Conservation (phyloP, 2,888 invertebrate genomes). For the Argyresthia goedartella region DNA sequence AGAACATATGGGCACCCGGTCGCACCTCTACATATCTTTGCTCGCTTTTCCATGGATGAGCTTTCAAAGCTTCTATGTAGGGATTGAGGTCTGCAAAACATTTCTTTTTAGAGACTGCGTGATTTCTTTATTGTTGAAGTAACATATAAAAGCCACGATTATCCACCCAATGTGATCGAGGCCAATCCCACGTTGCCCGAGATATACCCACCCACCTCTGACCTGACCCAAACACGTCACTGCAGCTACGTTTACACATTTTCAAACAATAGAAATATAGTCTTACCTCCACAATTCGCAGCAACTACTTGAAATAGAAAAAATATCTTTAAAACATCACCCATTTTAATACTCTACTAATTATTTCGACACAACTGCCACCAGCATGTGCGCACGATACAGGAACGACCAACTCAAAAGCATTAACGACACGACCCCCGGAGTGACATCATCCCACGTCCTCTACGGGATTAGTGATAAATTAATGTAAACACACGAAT, state of each 20-base stretch:
- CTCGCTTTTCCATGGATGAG: conserved; percentile 45
- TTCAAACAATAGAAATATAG: too few relatives aligned
- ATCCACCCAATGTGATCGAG: too few relatives aligned
- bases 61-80: conserved; percentile 30
- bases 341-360: conserved; percentile 12
- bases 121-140: too few relatives aligned
- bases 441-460: too few relatives aligned
- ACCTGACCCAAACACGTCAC: conserved; percentile 3
- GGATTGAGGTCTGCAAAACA: conserved; percentile 26
- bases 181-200: too few relatives aligned
- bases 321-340: conserved; percentile 8
- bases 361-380: not conserved
- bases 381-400: not conserved
- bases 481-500: conserved; percentile 33
- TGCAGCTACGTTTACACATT: too few relatives aligned
- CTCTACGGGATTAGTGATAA: conserved; percentile 33
- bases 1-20: conserved; percentile 83
- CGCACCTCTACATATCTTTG: conserved; percentile 84
- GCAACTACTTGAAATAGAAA: too few relatives aligned
- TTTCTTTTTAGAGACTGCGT: not conserved
- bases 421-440: too few relatives aligned
- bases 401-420: too few relatives aligned
- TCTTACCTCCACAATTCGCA: too few relatives aligned
- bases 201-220: conserved; percentile 18
- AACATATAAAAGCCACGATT: conserved; percentile 16